Evolutionary conservation across 2,797 vertebrate species (phyloP), one percentile per base, ranked within the genome.

Genomic region (Coendou prehensilis): DNA sequence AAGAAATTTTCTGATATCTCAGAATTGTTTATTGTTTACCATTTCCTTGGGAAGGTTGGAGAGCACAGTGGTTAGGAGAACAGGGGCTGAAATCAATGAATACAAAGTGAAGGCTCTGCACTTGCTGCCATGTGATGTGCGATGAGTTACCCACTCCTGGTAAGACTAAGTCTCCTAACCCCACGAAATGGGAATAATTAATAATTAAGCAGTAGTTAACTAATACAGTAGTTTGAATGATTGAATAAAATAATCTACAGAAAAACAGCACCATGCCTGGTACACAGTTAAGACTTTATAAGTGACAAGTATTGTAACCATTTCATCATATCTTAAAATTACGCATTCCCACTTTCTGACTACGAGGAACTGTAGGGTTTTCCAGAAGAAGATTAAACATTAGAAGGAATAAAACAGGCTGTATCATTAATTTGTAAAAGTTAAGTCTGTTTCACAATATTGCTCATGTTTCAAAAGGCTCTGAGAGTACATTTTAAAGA

Each of bases 371-470:
- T 59, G 1, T 33, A 28, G 37, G 26, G 13, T 82, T 83, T 83
- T 76, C 78, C 75, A 86, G 81, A 94, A 54, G 45, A 79, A 54
- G 54, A 76, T 80, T 79, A 92, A 90, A 76, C 26, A 15, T 64
- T 88, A 92, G 45, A 80, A 89, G 54, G 63, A 83, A 57, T 59
- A 87, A 82, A 95, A 37, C 45, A 94, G 75, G 78, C 76, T 41
- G 20, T 57, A 28, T 75, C 93, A 79, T 61, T 90, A 93, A 94
- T 90, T 61, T 93, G 56, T 52, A 87, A 69, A 96, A 79, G 14
- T 93, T 76, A 82, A 88, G 80, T 63, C 37, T 63, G 73, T 87
- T 92, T 94, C 54, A 57, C 59, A 47, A 0, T 75, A 47, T 45
- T 50, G 0, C 33, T 78, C 15, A 22, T 71, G 57, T 93, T 97